These are phyloP conservation scores for Apodemia duryi DNA, from an alignment of 2,888 invertebrate genomes.

Conservation along the genomic window DNA sequence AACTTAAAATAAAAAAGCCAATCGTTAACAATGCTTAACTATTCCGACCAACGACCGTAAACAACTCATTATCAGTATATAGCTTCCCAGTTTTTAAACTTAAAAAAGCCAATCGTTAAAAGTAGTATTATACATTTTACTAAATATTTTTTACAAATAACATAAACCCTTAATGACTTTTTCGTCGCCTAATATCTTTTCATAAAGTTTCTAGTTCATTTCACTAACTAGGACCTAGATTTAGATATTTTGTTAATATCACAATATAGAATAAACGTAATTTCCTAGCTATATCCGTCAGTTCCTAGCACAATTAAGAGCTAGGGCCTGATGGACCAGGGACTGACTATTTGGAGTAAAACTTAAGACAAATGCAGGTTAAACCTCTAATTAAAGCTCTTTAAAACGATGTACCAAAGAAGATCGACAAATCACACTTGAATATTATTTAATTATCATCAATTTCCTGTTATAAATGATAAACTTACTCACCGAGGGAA, in stretches of 20 bases:
- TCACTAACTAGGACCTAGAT: background rate
- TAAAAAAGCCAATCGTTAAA: background rate
- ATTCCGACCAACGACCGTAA: background rate
- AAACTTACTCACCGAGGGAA: background rate
- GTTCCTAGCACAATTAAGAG: background rate
- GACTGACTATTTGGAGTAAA: background rate
- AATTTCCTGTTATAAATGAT: background rate
- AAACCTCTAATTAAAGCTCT: background rate
- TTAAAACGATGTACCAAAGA: background rate
- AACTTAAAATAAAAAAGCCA: too few relatives aligned
- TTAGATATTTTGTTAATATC: background rate
- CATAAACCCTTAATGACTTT: background rate
- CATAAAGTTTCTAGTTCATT: background rate
- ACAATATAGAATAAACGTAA: background rate
- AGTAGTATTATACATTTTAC: background rate
- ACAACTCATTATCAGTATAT: background rate
- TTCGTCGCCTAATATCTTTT: background rate
- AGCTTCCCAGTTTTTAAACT: background rate
- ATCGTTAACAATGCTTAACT: too few relatives aligned
- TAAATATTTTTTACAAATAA: background rate
- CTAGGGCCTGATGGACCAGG: constrained; percentile 1
- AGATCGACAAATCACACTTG: background rate
- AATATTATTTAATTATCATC: constrained; percentile 2
- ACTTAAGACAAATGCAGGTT: background rate
- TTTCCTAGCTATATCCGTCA: constrained; percentile 6